Evolutionary conservation across 2,797 vertebrate genomes (phyloP), one percentile per base, ranked within the genome.

Genomic region (Takifugu rubripes): DNA sequence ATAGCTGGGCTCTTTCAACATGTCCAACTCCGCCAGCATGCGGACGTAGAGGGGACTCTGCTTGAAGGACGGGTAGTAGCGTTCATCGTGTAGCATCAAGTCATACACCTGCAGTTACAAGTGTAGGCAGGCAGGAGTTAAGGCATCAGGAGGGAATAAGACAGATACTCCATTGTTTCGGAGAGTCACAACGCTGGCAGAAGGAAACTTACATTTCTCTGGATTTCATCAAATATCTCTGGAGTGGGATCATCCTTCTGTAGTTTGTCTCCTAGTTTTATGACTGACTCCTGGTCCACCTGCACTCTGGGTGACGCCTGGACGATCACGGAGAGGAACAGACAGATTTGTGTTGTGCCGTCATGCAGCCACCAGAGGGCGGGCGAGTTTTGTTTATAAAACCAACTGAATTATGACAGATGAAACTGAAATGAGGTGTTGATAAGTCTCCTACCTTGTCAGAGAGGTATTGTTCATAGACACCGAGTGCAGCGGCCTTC

Each of bases 1-100:
- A 85, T 94, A 98, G 87, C 97, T 99, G 2, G 97, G 97, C 86
- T 99, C 97, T 78, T 99, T 99, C 71, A 99, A 84, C 97, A 99
- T 99, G 84, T 99, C 97, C 72, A 99, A 84, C 79, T 99, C 97
- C 5, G 97, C 97, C 26, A 99, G 88, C 97, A 99, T 98, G 45
- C 94, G 94, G 15, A 99, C 93, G 17, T 99, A 99, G 27, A 99
- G 90, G 4, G 92, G 92, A 21, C 96, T 94, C 85, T 97, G 96
- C 77, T 91, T 94, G 87, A 99, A 99, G 0, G 95, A 95, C 1
- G 96, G 97, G 86, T 99, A 99, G 88, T 93, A 99, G 54, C 93
- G 92, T 81, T 99, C 95, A 43, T 98, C 96, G 8, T 92, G 91
- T 49, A 99, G 91, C 95, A 99, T 99, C 92, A 96, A 82, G 42